These are phyloP conservation scores for Drosophila cyrtoloma DNA, from an alignment of 2,888 invertebrate genomes.

Conservation along the genomic window DNA sequence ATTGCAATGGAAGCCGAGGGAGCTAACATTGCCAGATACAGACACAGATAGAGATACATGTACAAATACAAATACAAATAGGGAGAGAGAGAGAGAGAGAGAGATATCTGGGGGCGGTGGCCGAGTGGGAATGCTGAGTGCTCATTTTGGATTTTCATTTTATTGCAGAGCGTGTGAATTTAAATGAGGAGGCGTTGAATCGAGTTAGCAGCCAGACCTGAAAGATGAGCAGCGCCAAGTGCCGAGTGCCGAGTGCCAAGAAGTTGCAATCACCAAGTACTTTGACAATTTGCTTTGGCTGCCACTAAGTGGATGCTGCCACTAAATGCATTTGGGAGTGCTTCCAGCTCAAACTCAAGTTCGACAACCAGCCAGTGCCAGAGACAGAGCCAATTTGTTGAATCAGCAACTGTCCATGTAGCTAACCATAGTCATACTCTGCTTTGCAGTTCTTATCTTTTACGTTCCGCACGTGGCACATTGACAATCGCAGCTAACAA, in stretches of 20 bases:
- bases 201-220: conserved; percentile 7
- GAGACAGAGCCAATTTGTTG: conserved; percentile 34
- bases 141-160: conserved; percentile 48
- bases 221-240: conserved; percentile 4
- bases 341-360: neutral
- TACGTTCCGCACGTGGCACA: conserved; percentile 24
- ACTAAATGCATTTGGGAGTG: conserved; percentile 44
- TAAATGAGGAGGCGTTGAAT: conserved; percentile 41
- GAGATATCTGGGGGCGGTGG: neutral
- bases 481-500: neutral
- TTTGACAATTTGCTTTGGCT: conserved; percentile 45
- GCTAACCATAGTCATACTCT: neutral
- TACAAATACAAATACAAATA: neutral
- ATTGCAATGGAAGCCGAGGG: conserved; percentile 19
- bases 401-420: conserved; percentile 40
- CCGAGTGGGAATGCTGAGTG: conserved; percentile 34
- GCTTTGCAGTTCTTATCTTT: conserved; percentile 24
- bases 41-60: neutral
- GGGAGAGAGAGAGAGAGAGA: neutral
- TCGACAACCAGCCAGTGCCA: neutral
- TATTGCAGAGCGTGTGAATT: conserved; percentile 53
- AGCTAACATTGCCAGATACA: neutral
- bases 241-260: conserved; percentile 22
- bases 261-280: conserved; percentile 53
- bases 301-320: conserved; percentile 37